These are phyloP conservation scores for Nothocercus nigrocapillus DNA, from an alignment of 2,113 vertebrate genomes.

Conservation along the genomic window DNA sequence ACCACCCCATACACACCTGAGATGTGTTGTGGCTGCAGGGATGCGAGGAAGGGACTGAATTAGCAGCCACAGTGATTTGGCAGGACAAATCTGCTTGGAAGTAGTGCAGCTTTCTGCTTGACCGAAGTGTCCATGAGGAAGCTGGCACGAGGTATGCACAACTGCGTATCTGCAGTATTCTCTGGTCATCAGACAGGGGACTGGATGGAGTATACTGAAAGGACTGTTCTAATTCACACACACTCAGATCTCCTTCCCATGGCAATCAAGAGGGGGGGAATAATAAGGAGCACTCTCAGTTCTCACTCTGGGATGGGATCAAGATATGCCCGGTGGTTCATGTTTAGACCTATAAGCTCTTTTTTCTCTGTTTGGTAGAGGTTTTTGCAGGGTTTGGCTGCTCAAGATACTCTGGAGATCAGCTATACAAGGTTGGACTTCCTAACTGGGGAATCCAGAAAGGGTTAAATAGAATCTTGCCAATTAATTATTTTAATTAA, in stretches of 20 bases:
- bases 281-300: neutral
- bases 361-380: neutral
- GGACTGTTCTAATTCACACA: neutral
- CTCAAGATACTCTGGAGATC: neutral
- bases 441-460: neutral
- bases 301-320: neutral
- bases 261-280: fast-evolving
- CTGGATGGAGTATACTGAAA: neutral
- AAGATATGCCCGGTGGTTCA: neutral
- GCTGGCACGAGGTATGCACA: too few relatives aligned
- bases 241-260: neutral
- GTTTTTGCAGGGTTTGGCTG: neutral
- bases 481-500: neutral
- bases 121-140: neutral
- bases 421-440: neutral
- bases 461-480: neutral
- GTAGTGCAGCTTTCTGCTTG: neutral
- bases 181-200: neutral
- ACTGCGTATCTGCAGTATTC: neutral
- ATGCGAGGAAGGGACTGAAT: neutral
- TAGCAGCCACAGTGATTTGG: neutral
- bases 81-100: neutral
- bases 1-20: neutral
- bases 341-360: neutral
- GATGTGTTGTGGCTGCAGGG: neutral